A percentile compares a stretch with the other conserved stretches of the same genome.
phyloP scores from a whole-genome alignment of 2,113 vertebrate genomes.

The Peucedramus taeniatus region DNA sequence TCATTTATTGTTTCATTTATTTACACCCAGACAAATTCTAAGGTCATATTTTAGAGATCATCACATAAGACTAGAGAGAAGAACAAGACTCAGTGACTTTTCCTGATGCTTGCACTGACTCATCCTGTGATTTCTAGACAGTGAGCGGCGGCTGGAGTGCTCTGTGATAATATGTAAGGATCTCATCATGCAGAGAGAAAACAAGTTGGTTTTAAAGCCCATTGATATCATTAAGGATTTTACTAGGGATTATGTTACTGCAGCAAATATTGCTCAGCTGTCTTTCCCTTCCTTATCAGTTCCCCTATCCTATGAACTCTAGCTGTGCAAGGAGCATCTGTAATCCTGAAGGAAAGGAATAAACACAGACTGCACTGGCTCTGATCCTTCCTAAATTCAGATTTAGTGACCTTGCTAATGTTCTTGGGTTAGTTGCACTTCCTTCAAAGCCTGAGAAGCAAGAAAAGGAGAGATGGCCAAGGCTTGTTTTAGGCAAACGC shows the following conservation, averaged over 20 bases:
- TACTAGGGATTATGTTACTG: neutral
- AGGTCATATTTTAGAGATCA: neutral
- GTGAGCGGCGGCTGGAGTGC: rapidly evolving
- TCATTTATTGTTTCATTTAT: neutral
- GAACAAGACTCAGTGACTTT: neutral
- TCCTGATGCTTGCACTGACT: neutral
- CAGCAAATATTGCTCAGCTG: neutral
- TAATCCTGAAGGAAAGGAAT: neutral
- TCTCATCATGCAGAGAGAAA: neutral
- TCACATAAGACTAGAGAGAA: neutral
- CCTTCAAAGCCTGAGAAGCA: neutral
- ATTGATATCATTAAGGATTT: neutral
- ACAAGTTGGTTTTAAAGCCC: neutral
- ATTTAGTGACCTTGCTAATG: neutral
- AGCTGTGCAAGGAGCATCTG: neutral
- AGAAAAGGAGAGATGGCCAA: neutral
- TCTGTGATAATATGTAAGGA: neutral
- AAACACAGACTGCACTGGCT: neutral
- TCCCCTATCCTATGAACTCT: neutral
- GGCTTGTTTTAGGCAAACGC: neutral
- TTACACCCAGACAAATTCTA: neutral
- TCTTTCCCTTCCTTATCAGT: neutral
- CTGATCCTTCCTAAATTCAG: neutral
- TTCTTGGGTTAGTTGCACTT: neutral
- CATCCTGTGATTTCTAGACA: neutral